Evolutionary conservation across 2,797 vertebrate genomes (phyloP), one percentile per base, ranked within the genome.

Genomic region (Hoplostethus atlanticus): DNA sequence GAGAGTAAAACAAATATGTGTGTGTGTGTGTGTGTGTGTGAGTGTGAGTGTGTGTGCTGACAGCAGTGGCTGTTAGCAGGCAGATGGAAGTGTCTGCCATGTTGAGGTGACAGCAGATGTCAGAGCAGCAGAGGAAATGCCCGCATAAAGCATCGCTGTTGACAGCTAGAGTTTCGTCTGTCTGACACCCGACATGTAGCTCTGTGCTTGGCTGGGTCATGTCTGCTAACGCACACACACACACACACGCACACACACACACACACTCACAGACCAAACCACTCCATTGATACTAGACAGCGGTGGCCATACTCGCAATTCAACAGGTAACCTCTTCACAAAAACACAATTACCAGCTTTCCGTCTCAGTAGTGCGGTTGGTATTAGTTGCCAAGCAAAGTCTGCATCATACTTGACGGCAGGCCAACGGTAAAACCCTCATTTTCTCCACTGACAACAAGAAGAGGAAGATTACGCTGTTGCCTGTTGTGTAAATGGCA

Each of bases 101-200:
- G 68, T 75, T 34, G 78, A 93, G 93, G 87, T 95, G 95, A 95
- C 93, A 94, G 94, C 84, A 89, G 86, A 89, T 91, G 90, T 94
- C 92, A 91, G 70, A 84, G 79, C 15, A 59, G 83, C 75, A 62
- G 87, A 92, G 89, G 87, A 94, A 93, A 91, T 83, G 77, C 80
- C 71, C 83, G 71, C 88, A 89, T 94, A 93, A 94, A 91, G 89
- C 88, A 91, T 85, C 85, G 54, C 85, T 81, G 91, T 77, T 93
- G 93, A 96, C 93, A 96, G 93, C 87, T 71, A 64, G 28, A 53
- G 54, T 42, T 87, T 31, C 83, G 71, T 15, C 50, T 85, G 79
- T 69, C 77, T 56, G 69, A 86, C 79, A 82, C 70, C 56, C 17
- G 10, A 76, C 84, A 74, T 75, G 81, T 86, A 86, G 76, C 84